Percentiles rank a stretch among this genome's conserved stretches.
phyloP scores from a whole-genome alignment of 2,113 vertebrate species.

The Tragelaphus strepsiceros region DNA sequence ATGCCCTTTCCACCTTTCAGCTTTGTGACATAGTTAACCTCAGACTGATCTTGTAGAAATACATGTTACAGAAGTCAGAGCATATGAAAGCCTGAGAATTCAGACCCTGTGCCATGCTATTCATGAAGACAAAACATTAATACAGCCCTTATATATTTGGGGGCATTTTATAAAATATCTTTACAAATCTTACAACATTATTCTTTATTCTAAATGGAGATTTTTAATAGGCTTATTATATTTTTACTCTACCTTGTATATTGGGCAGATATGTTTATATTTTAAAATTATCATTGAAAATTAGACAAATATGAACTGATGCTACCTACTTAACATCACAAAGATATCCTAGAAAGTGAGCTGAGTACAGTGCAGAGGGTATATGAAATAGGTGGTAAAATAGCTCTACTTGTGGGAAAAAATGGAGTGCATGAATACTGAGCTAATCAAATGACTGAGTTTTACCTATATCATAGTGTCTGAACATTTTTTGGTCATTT shows the following conservation, averaged over 20 bases:
- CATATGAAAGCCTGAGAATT: background rate
- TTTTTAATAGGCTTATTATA: background rate
- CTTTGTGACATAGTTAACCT: background rate
- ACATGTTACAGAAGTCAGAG: background rate
- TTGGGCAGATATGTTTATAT: background rate
- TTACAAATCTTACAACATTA: background rate
- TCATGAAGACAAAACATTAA: background rate
- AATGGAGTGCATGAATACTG: background rate
- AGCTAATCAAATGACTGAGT: background rate
- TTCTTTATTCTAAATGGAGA: background rate
- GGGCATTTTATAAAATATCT: background rate
- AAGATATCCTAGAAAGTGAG: background rate
- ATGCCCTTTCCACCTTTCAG: background rate
- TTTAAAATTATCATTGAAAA: background rate
- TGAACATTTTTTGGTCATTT: background rate
- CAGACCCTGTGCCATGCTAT: background rate
- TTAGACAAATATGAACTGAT: background rate
- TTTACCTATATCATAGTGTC: background rate
- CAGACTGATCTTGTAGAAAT: background rate
- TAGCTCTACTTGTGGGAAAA: background rate
- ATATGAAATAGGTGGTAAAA: background rate
- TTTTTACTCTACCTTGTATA: background rate
- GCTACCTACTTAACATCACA: too few species aligned
- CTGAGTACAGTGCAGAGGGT: accelerated
- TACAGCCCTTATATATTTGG: background rate